These are phyloP conservation scores for Dryoscopus gambensis DNA, from an alignment of 2,113 vertebrate genomes.

Conservation along the genomic window DNA sequence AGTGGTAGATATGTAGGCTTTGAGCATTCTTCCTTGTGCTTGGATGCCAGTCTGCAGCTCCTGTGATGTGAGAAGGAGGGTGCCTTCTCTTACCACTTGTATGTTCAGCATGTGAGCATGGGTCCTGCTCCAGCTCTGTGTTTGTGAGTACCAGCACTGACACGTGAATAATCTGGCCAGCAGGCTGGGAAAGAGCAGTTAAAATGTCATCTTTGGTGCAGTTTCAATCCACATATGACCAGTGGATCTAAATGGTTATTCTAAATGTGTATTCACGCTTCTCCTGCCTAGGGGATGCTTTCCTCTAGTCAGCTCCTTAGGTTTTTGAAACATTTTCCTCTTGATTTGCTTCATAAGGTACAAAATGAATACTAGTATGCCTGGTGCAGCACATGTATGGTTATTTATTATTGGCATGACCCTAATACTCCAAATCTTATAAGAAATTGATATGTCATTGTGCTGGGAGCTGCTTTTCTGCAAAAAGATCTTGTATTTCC, in stretches of 20 bases:
- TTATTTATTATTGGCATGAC: background rate
- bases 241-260: background rate
- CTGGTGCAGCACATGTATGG: background rate
- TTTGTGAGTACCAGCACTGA: background rate
- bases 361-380: background rate
- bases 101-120: background rate
- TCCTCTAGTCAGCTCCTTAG: background rate
- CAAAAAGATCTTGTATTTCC: background rate
- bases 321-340: background rate
- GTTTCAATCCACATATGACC: rapidly evolving
- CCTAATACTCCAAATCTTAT: background rate
- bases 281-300: background rate
- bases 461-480: background rate
- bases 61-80: background rate
- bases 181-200: background rate
- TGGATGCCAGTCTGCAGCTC: background rate
- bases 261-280: background rate
- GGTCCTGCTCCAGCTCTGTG: background rate
- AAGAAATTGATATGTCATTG: background rate
- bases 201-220: background rate
- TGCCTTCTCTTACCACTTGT: background rate
- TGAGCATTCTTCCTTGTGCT: background rate
- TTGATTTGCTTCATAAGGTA: background rate
- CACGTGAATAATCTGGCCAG: background rate
- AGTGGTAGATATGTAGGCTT: background rate